Percentiles rank a stretch among this genome's conserved stretches.
phyloP scores from a whole-genome alignment of 2,113 vertebrate genomes.

The Lichenostomus cassidix region DNA sequence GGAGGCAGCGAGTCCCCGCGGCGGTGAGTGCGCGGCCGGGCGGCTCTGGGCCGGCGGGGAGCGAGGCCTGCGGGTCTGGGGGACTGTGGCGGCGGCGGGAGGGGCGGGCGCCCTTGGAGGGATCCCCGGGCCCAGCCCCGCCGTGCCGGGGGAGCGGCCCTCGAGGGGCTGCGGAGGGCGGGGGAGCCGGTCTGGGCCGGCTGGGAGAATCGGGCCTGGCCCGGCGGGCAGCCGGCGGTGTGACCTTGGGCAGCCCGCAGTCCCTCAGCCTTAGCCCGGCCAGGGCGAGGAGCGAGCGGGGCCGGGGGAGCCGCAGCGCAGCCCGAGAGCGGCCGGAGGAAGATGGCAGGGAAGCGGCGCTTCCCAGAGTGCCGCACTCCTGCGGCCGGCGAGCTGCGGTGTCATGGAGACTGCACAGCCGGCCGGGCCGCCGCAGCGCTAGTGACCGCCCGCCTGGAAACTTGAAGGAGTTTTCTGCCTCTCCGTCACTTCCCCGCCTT shows the following conservation, averaged over 20 bases:
- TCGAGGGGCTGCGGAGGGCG: not conserved
- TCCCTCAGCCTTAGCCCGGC: not conserved
- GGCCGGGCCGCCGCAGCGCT: not conserved
- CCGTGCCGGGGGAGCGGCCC: not conserved
- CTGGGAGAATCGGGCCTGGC: not conserved
- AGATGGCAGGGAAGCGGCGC: not conserved
- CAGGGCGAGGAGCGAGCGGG: not conserved
- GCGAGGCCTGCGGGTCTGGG: not conserved
- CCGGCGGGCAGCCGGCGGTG: not conserved
- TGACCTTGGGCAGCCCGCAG: conserved; percentile 21
- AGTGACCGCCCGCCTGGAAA: accelerated
- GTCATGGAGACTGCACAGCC: not conserved
- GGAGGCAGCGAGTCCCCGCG: not conserved
- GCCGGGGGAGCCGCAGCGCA: not conserved
- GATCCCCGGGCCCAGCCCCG: not conserved
- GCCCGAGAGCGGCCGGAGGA: not conserved
- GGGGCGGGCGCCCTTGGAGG: not conserved
- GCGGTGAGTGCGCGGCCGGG: not conserved
- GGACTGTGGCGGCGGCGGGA: not conserved
- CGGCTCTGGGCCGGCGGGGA: not conserved
- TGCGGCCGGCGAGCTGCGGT: conserved; percentile 8
- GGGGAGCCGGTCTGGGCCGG: not conserved
- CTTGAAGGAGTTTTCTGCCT: not conserved
- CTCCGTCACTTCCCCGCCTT: not conserved
- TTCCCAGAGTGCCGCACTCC: not conserved